Conservation (phyloP, 1,140 invertebrate species). For the Cydia amplana region DNA sequence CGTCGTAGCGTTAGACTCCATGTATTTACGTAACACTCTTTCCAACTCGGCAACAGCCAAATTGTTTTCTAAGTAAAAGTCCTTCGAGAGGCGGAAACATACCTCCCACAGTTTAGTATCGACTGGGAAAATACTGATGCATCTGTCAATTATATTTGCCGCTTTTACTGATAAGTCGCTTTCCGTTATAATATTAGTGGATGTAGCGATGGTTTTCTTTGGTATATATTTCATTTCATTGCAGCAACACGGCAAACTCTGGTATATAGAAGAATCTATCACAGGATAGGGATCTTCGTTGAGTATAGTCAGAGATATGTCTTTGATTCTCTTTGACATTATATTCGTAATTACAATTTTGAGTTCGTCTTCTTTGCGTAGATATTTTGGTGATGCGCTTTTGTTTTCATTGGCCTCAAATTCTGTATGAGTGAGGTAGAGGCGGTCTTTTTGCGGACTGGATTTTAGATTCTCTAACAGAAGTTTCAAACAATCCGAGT, state of each 20-base stretch:
- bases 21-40: conserved; percentile 63
- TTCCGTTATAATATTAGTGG: conserved; percentile 35
- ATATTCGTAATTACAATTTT: conserved; percentile 57
- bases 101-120: conserved; percentile 65
- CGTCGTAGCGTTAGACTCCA: conserved; percentile 63
- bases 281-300: conserved; percentile 61
- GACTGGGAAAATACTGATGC: conserved; percentile 64
- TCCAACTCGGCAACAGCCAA: conserved; percentile 61
- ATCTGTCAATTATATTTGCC: conserved; percentile 63
- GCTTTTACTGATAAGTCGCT: conserved; percentile 50
- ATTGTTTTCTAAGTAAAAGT: conserved; percentile 67
- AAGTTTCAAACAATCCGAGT: conserved; percentile 56
- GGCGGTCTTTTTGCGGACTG: conserved; percentile 43
- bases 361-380: conserved; percentile 52
- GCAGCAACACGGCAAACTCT: conserved; percentile 64
- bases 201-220: conserved; percentile 39
- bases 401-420: conserved; percentile 25
- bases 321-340: conserved; percentile 67
- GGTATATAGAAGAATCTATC: conserved; percentile 50
- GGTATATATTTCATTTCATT: conserved; percentile 62
- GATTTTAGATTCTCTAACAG: conserved; percentile 56
- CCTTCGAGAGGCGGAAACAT: conserved; percentile 63
- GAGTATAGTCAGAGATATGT: conserved; percentile 60
- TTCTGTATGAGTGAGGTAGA: conserved; percentile 49
- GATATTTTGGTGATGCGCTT: conserved; percentile 39